phyloP scores from a whole-genome alignment of 1,140 invertebrate species.

The Musca domestica region DNA sequence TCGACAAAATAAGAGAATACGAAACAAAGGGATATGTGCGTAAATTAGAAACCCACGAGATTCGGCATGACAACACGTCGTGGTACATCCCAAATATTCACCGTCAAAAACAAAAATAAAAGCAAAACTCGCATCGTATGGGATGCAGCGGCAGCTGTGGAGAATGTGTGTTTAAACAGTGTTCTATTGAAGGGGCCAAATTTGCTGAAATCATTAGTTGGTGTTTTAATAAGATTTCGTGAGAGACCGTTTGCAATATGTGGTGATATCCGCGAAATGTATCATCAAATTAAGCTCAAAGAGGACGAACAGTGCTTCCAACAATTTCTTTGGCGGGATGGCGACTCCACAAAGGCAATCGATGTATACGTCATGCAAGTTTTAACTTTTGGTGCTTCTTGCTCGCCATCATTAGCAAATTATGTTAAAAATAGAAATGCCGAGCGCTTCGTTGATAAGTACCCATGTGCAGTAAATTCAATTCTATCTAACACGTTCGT shows the following conservation, averaged over 20 bases:
- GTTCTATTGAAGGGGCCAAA: slow-evolving; percentile 11
- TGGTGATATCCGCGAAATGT: slow-evolving; percentile 13
- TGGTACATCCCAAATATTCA: slow-evolving; percentile 11
- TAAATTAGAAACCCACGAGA: background rate
- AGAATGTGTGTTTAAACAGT: background rate
- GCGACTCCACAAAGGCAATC: background rate
- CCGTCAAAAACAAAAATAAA: slow-evolving; percentile 8
- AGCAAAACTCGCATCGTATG: slow-evolving; percentile 2
- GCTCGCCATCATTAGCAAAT: slow-evolving; percentile 34
- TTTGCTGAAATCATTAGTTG: background rate
- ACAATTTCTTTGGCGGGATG: slow-evolving; percentile 39
- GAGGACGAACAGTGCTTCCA: slow-evolving; percentile 24
- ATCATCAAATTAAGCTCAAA: slow-evolving; percentile 36
- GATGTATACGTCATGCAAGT: slow-evolving; percentile 39
- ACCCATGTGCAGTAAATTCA: background rate
- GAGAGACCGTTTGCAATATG: background rate
- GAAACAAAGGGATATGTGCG: background rate
- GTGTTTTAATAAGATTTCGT: slow-evolving; percentile 12
- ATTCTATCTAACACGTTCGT: slow-evolving; percentile 14
- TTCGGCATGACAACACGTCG: background rate
- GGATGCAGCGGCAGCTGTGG: background rate
- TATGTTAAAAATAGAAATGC: slow-evolving; percentile 43
- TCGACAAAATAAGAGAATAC: background rate
- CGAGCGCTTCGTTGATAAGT: slow-evolving; percentile 28
- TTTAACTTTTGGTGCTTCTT: slow-evolving; percentile 45